These are phyloP conservation scores for Augochlora pura DNA, from an alignment of 1,140 invertebrate genomes.

Conservation along the genomic window DNA sequence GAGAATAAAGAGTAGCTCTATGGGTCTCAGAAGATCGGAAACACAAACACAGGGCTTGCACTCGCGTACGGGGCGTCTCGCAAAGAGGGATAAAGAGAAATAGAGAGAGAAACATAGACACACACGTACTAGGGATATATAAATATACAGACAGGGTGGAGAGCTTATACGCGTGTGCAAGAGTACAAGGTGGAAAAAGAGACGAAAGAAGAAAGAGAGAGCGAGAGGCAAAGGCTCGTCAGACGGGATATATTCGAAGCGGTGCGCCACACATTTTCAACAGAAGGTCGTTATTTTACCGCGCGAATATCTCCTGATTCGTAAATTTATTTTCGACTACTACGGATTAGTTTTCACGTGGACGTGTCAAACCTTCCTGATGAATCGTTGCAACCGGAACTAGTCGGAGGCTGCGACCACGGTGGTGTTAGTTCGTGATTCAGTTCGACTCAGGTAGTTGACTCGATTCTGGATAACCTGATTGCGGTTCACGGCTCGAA, in stretches of 20 bases:
- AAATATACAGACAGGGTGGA: neutral
- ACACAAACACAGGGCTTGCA: conserved; percentile 41
- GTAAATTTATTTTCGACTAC: conserved; percentile 1
- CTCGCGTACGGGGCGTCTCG: conserved; percentile 46
- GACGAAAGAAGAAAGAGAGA: neutral
- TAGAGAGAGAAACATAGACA: neutral
- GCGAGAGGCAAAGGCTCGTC: conserved; percentile 14
- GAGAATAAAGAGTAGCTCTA: conserved; percentile 70
- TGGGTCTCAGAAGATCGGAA: conserved; percentile 73
- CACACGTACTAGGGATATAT: too few species aligned
- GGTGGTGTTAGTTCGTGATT: neutral
- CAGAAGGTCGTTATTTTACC: conserved; percentile 24
- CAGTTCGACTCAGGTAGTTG: conserved; percentile 10
- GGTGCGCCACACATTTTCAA: conserved; percentile 47
- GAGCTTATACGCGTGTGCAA: conserved; percentile 2
- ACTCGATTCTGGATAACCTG: conserved; percentile 50
- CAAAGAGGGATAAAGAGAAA: conserved; percentile 16
- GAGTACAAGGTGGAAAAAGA: neutral
- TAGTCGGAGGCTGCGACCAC: neutral
- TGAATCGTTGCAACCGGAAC: conserved; percentile 4
- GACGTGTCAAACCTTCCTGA: neutral
- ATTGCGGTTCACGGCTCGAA: neutral
- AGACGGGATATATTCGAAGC: conserved; percentile 39
- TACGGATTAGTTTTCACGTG: neutral
- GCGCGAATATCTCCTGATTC: neutral